Evolutionary conservation across 2,113 vertebrate species (phyloP), one percentile per base, ranked within the genome.

Genomic region (Hippocampus zosterae): DNA sequence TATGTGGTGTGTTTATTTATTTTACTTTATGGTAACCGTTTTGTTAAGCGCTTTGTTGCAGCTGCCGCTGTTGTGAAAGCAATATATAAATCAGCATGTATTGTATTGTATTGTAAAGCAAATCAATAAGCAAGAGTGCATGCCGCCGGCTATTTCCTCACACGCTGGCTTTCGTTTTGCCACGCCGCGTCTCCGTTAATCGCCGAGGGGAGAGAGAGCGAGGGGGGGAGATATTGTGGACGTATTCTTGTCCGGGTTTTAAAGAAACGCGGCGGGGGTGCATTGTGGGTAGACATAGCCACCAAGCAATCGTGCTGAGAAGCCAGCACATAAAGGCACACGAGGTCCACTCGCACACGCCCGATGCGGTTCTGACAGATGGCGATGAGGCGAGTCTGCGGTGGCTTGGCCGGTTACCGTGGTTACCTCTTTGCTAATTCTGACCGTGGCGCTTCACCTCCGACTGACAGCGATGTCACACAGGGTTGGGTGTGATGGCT

Each of bases 241-340:
- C 72, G 72, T 68, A 66, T 70, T 40, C 33, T 40, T 62, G 9
- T 9, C 44, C 25, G 10, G 52, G 52, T 73, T 87, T 76, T 72
- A 70, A 80, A 77, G 66, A 73, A 76, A 69, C 61, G 60, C 68
- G 52, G 83, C 57, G 60, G 19, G 19, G 57, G 65, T 60, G 73
- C 72, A 66, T 68, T 70, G 68, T 71, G 74, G 79, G 66, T 77
- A 61, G 73, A 69, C 68, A 85, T 78, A 82, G 75, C 88, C 87
- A 82, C 83, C 84, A 72, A 69, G 74, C 76, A 70, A 82, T 85
- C 86, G 85, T 85, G 3, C 18, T 4, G 4, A 11, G 29, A 37
- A 55, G 52, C 8, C 21, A 11, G 0, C 52, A 55, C 52, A 55
- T 19, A 21, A 1, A 21, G 1, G 15, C 48, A 46, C 12, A 5